Evolutionary conservation across 2,113 vertebrate genomes (phyloP), one percentile per base, ranked within the genome.

Genomic region (Pygoscelis antarcticus): DNA sequence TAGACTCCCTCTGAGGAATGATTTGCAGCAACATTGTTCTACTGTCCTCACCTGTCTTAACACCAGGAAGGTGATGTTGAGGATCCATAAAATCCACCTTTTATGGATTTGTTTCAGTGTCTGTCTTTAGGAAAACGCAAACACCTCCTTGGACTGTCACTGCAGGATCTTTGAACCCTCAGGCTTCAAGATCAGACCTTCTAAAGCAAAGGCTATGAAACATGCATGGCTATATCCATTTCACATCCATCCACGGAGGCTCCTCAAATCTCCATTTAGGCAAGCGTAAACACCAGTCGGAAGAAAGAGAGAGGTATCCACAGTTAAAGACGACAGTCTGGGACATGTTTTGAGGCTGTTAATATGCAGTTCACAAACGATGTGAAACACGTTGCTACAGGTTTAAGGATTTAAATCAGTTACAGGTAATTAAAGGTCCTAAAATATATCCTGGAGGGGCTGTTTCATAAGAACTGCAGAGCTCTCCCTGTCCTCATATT

Each of bases 391-490:
- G 46, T 66, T 82, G 79, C 76, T 55, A 46, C 84, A 10, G n/a
- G 88, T 85, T 94, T 40, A 55, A 64, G 84, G 75, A 93, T 76
- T 91, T 49, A 42, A 81, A 95, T 95, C 83, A 21, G 36, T 62
- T 23, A 4, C 75, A 38, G n/a, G 42, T 82, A 90, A 95, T 90
- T 79, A 90, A 82, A 83, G n/a, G 66, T 32, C 52, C 18, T 60
- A 68, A 82, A 92, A 76, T 64, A 60, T 3, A 55, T 26, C 93
- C 96, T 74, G 72, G 69, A 92, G 86, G 90, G 58, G 60, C 11
- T 20, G n/a, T 71, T 92, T 66, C 65, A 6, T 7, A 76, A 72
- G 40, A 64, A 6, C n/a, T 60, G n/a, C 32, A 52, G 61, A 75
- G 87, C 47, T 34, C 19, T 68, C 72, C 62, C 30, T 30, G 77